Conservation (phyloP, 2,113 vertebrate genomes). For the Thamnophis sirtalis region DNA sequence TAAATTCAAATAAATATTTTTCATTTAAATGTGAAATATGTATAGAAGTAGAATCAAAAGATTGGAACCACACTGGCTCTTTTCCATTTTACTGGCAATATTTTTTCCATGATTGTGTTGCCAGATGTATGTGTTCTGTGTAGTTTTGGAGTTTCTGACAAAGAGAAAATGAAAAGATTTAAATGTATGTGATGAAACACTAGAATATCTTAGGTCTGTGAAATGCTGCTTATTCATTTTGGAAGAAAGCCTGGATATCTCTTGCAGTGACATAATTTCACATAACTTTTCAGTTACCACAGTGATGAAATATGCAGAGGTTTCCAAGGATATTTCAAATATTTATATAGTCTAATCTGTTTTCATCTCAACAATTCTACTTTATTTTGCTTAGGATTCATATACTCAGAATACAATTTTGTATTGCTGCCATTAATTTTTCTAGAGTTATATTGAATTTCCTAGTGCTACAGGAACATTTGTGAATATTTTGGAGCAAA, state of each 20-base stretch:
- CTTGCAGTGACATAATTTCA: background rate
- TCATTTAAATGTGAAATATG: background rate
- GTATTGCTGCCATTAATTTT: background rate
- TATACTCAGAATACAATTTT: background rate
- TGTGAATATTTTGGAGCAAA: background rate
- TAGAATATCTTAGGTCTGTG: background rate
- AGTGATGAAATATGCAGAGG: background rate
- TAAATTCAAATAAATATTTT: background rate
- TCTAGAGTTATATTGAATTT: background rate
- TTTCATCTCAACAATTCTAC: background rate
- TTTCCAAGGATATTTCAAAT: background rate
- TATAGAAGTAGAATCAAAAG: too few species aligned
- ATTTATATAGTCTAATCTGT: background rate
- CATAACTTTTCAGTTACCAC: background rate
- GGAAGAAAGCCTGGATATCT: background rate
- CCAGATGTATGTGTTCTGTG: background rate
- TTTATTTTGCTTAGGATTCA: background rate
- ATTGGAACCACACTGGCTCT: too few species aligned
- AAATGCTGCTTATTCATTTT: background rate
- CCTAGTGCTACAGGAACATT: background rate
- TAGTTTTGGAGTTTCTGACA: background rate
- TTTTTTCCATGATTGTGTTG: background rate
- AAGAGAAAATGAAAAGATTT: background rate
- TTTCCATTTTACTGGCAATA: too few species aligned
- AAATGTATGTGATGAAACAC: background rate